These are phyloP conservation scores for Holcopasites calliopsidis DNA, from an alignment of 1,140 invertebrate genomes.

Conservation along the genomic window DNA sequence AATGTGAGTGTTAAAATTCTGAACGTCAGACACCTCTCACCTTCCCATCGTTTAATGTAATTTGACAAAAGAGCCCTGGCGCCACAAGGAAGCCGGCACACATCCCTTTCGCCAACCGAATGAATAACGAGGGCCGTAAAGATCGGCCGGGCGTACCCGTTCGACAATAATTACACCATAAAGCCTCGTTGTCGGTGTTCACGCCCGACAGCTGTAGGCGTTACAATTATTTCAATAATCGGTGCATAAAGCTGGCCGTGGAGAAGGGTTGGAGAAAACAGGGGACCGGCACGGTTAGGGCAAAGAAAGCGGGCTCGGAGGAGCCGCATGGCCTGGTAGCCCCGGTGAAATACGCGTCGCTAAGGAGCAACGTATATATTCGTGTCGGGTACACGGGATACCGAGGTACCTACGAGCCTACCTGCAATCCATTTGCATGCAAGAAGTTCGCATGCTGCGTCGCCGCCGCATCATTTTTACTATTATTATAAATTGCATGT, in stretches of 20 bases:
- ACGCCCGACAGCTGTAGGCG: conserved; percentile 35
- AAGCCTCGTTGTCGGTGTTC: conserved; percentile 41
- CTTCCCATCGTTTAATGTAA: background rate
- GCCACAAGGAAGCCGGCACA: background rate
- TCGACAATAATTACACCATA: conserved; percentile 47
- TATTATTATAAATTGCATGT: conserved; percentile 73
- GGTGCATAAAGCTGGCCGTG: conserved; percentile 8
- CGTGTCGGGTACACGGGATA: conserved; percentile 51
- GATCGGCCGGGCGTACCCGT: background rate
- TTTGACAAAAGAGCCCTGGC: background rate
- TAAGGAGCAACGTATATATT: conserved; percentile 42
- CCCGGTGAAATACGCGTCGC: conserved; percentile 48
- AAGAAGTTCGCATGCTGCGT: conserved; percentile 66
- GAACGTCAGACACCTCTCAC: background rate
- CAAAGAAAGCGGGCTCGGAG: background rate
- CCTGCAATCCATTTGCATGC: conserved; percentile 72
- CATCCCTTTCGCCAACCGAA: background rate
- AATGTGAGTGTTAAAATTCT: no score
- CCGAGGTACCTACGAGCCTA: conserved; percentile 52
- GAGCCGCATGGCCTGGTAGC: conserved; percentile 18
- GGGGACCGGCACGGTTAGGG: background rate
- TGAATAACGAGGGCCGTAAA: conserved; percentile 30
- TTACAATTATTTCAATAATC: conserved; percentile 47
- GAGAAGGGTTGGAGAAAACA: background rate
- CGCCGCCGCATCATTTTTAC: conserved; percentile 64